Percentiles rank a stretch among this genome's conserved stretches.
These are phyloP conservation scores for Theropithecus gelada DNA, from an alignment of 2,113 vertebrate species.

Conservation along the genomic window DNA sequence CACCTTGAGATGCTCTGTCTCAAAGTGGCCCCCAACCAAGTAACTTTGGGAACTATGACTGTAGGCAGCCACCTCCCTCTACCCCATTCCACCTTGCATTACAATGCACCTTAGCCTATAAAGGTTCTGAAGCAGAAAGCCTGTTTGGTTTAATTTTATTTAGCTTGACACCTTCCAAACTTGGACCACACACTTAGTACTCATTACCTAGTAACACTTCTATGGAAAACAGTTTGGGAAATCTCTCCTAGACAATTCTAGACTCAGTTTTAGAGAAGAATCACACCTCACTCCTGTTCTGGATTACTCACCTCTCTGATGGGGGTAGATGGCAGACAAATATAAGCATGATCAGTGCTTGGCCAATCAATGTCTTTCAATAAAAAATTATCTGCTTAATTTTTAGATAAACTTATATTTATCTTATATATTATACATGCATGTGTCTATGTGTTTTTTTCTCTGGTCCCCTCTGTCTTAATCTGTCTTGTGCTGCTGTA, in stretches of 20 bases:
- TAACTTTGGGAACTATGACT: neutral
- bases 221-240: neutral
- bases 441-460: neutral
- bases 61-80: neutral
- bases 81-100: no score
- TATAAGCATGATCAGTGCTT: no score
- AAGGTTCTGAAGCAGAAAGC: neutral
- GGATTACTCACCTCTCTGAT: neutral
- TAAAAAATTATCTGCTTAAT: no score
- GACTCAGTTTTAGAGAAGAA: neutral
- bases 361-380: no score
- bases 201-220: no score
- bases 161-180: neutral
- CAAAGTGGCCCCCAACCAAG: neutral
- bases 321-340: neutral
- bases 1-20: no score
- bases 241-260: no score
- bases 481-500: neutral
- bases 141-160: neutral
- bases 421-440: accelerated
- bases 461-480: neutral
- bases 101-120: neutral
- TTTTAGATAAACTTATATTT: neutral
- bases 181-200: neutral
- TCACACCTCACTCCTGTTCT: neutral